Evolutionary conservation across 1,140 invertebrate species (phyloP).

Genomic region (Orchestia grillus): DNA sequence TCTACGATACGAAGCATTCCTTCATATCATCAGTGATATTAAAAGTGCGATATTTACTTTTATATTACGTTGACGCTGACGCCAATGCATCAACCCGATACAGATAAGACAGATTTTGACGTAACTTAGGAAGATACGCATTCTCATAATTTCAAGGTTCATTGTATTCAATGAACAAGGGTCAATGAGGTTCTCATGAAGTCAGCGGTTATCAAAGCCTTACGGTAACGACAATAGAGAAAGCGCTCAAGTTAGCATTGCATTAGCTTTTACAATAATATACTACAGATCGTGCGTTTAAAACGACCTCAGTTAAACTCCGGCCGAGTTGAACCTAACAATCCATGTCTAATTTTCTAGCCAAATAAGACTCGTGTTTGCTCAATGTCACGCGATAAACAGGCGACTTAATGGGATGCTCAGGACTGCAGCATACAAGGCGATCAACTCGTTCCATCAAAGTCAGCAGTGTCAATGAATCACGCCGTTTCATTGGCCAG

Average conservation of each 20-base stretch:
- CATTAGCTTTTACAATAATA: neutral
- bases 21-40: too few species aligned
- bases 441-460: neutral
- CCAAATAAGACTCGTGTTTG: conserved; percentile 45
- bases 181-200: neutral
- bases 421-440: neutral
- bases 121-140: too few species aligned
- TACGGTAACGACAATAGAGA: neutral
- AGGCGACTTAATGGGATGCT: conserved; percentile 4
- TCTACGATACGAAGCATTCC: too few species aligned
- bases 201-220: neutral
- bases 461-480: conserved; percentile 7
- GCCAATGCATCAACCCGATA: too few species aligned
- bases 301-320: neutral
- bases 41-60: too few species aligned
- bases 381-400: conserved; percentile 28
- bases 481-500: neutral
- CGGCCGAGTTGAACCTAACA: neutral
- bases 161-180: neutral
- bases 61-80: too few species aligned
- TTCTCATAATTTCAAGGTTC: neutral
- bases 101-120: too few species aligned
- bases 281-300: neutral
- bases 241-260: neutral
- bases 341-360: conserved; percentile 31